phyloP scores from a whole-genome alignment of 2,113 vertebrate genomes.

The Phodopus roborovskii region DNA sequence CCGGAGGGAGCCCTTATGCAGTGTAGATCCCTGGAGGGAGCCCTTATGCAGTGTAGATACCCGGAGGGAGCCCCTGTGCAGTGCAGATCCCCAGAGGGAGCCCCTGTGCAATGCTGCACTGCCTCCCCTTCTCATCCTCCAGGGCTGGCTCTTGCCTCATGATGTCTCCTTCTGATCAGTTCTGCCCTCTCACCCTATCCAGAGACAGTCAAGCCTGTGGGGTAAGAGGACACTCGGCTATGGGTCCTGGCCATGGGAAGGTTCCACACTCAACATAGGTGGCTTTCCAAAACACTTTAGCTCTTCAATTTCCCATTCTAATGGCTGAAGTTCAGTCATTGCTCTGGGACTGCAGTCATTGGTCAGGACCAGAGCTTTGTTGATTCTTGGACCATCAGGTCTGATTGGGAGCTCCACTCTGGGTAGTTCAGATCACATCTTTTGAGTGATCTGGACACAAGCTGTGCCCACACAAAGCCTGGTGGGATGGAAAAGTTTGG shows the following conservation, averaged over 20 bases:
- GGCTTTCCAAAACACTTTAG: background rate
- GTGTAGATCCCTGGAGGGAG: background rate
- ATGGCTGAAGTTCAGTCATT: background rate
- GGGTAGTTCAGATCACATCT: background rate
- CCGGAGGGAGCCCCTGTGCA: background rate
- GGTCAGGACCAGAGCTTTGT: background rate
- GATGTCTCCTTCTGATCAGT: background rate
- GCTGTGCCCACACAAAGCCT: background rate
- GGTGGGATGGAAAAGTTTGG: background rate
- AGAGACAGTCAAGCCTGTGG: background rate
- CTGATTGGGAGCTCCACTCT: background rate
- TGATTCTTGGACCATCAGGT: background rate
- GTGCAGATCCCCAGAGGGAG: background rate
- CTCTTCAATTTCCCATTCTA: background rate
- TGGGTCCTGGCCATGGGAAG: fast-evolving
- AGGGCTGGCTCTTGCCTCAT: background rate
- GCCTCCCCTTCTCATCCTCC: background rate
- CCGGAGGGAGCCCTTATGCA: background rate
- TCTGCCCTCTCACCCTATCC: background rate
- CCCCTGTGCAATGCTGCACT: too few relatives aligned
- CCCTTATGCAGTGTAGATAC: background rate
- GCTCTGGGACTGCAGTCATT: background rate
- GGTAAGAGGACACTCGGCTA: background rate
- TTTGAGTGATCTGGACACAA: background rate
- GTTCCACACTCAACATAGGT: background rate